Base-by-base conservation (phyloP, 2,888 invertebrate species). In the Linnaemya tessellans region DNA sequence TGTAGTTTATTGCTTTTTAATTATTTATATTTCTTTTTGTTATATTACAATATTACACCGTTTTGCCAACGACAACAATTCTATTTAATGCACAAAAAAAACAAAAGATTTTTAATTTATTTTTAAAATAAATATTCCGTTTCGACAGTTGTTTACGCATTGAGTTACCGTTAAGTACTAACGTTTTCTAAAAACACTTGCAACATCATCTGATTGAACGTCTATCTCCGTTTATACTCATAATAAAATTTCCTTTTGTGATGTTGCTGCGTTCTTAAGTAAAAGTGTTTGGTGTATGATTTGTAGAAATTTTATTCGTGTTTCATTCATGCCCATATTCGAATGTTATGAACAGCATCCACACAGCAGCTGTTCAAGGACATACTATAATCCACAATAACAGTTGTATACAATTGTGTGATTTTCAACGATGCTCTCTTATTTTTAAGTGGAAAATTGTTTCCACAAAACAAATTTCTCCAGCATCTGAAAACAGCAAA, bases 101-200 rank as follows among this genome's bases (percentile, higher is more conserved):
- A n/a, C n/a, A n/a, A n/a, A n/a, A n/a, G n/a, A n/a, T n/a, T n/a
- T 35, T 22, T 18, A 22, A 68, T 51, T 18, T 3, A 41, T 18
- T 22, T 65, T 56, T 35, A 35, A n/a, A 35, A 60, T 20, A 8
- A 58, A 43, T 58, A 13, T 65, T 77, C 71, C 71, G 65, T 58
- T 71, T 20, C 4, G 20, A 41, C 5, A 54, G 81, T 84, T 81
- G 84, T 78, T 78, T 67, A 68, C 84, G 78, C 84, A 56, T 84
- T 81, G 81, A 81, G 81, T 73, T 78, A 84, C 84, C 84, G 81
- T 70, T 81, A 81, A 84, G 81, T 74, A 84, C 84, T 84, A 84
- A 84, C 54, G 73, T 65, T 73, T 81, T 67, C 67, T 81, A 56
- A 78, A 81, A 68, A 56, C 41, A 73, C 77, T 81, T 74, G 78